Conservation (phyloP, 92 coral and sea anemone species). For the Actinostola sp. region DNA sequence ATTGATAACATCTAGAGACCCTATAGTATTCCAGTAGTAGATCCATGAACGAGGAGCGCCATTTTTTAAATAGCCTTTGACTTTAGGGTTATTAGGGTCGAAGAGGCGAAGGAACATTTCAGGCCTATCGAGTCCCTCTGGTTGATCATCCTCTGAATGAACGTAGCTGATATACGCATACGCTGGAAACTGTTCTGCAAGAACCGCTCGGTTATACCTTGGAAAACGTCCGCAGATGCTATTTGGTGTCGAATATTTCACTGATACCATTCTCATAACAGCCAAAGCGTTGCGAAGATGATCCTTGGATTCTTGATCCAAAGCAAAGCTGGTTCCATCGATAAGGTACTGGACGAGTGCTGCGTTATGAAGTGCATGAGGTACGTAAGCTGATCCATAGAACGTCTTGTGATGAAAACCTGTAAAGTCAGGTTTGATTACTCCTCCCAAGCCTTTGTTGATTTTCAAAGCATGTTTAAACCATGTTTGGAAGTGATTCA, state of each 20-base stretch:
- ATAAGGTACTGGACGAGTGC: conserved; percentile 45
- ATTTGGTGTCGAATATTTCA: conserved; percentile 54
- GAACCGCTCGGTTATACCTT: conserved; percentile 22
- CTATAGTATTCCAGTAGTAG: conserved; percentile 52
- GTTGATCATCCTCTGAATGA: background rate
- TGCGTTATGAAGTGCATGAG: conserved; percentile 54
- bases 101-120: conserved; percentile 43
- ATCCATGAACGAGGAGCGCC: conserved; percentile 15
- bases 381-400: conserved; percentile 66
- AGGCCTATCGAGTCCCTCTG: background rate
- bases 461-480: conserved; percentile 42
- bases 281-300: conserved; percentile 42
- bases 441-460: conserved; percentile 59
- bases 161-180: conserved; percentile 39
- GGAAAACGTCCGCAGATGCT: conserved; percentile 58
- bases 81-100: conserved; percentile 3
- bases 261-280: conserved; percentile 42
- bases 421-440: conserved; percentile 67
- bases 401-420: conserved; percentile 59
- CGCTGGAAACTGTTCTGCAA: conserved; percentile 26
- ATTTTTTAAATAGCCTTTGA: conserved; percentile 15
- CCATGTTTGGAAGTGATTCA: conserved; percentile 58
- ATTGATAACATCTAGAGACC: conserved; percentile 33
- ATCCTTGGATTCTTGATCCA: conserved; percentile 10
- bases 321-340: conserved; percentile 34